Evolutionary conservation across 2,797 vertebrate species (phyloP).

Genomic region (Enteromius viviparus): DNA sequence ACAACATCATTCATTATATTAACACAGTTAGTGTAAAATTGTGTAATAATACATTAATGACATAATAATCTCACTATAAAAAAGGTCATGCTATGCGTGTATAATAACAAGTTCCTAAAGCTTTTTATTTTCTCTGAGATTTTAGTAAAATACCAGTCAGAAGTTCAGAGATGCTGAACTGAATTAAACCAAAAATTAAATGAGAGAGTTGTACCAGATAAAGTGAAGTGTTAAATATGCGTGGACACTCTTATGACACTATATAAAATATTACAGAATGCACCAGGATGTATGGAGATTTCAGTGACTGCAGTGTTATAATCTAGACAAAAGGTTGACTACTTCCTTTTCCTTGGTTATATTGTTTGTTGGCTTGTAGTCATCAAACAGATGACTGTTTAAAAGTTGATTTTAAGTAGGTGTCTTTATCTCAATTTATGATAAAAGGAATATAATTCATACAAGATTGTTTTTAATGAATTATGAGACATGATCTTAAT

Average conservation of each 20-base stretch:
- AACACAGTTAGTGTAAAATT: not conserved
- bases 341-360: not conserved
- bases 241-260: not conserved
- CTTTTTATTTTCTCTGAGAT: not conserved
- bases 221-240: not conserved
- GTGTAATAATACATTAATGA: not conserved
- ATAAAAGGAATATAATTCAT: not conserved
- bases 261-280: not conserved
- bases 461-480: not conserved
- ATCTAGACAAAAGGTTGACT: not conserved
- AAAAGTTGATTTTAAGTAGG: not conserved
- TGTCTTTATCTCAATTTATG: not conserved
- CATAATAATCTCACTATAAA: constrained; percentile 5
- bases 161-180: not conserved
- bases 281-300: not conserved
- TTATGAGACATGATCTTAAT: not conserved
- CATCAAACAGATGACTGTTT: not conserved
- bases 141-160: not conserved
- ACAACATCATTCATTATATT: not conserved
- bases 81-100: not conserved
- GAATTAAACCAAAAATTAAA: not conserved
- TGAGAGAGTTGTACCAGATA: not conserved
- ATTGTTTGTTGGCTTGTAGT: not conserved
- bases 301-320: not conserved
- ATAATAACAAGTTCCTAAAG: not conserved